Conservation (phyloP, 2,888 invertebrate genomes). For the Dynastes tityus region DNA sequence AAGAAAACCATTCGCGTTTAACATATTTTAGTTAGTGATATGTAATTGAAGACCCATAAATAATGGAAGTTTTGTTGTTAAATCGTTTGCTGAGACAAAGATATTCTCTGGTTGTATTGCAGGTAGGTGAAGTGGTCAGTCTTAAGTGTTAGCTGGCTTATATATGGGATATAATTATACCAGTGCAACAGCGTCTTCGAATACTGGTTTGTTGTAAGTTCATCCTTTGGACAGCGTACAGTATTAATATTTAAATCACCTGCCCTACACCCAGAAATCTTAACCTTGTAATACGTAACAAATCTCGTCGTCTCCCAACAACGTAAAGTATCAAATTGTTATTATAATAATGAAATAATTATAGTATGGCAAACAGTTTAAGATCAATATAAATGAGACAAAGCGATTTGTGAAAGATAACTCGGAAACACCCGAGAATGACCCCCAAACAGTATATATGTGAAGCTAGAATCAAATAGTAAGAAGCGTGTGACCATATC, state of each 20-base stretch:
- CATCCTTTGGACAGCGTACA: slow-evolving; percentile 45
- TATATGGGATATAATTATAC: slow-evolving; percentile 52
- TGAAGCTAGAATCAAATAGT: background rate
- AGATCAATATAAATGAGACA: background rate
- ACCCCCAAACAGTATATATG: background rate
- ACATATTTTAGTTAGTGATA: slow-evolving; percentile 48
- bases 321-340: slow-evolving; percentile 23
- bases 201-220: slow-evolving; percentile 53
- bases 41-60: slow-evolving; percentile 52
- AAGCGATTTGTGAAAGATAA: too few relatives aligned
- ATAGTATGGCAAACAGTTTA: slow-evolving; percentile 13
- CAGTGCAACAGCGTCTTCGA: slow-evolving; percentile 47
- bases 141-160: slow-evolving; percentile 47
- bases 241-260: slow-evolving; percentile 48
- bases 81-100: slow-evolving; percentile 50
- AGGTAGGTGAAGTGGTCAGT: slow-evolving; percentile 50
- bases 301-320: background rate
- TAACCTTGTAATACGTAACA: slow-evolving; percentile 1
- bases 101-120: slow-evolving; percentile 46
- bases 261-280: slow-evolving; percentile 32
- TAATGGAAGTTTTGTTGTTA: slow-evolving; percentile 50
- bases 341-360: slow-evolving; percentile 35
- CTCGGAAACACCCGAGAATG: background rate
- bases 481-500: slow-evolving; percentile 25
- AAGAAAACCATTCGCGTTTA: slow-evolving; percentile 37